Base-by-base conservation (phyloP, 2,888 invertebrate genomes). In the Morpho helenor region DNA sequence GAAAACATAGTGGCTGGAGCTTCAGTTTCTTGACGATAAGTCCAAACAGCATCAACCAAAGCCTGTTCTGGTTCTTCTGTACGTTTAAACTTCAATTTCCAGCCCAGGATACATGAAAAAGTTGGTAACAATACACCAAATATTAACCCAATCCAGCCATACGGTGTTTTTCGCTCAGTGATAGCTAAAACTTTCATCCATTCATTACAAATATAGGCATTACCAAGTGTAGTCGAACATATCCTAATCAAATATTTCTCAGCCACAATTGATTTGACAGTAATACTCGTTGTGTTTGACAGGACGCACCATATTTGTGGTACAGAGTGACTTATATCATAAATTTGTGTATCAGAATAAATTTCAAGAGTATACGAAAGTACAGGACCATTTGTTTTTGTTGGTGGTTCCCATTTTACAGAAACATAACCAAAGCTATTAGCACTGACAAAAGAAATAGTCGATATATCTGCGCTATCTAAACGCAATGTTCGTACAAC, bases 331-430 rank as follows among this genome's bases (percentile, higher is more conserved):
- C 68, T 69, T 7, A 69, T 60, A n/a, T 73, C 67, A 51, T 69
- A 68, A 8, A 70, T 60, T 49, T 69, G 69, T 39, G 75, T 63
- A 16, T 67, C 71, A n/a, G 84, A 80, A 49, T 78, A 59, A 7
- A 88, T 73, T 72, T 85, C 79, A n/a, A 89, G 60, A n/a, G 66
- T 69, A 63, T 86, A 88, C 8, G 84, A 75, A 51, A 89, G 69
- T 41, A 89, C 68, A n/a, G 81, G 80, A 9, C 90, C 90, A 57
- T 90, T 90, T 2, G 77, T 78, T 7, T 75, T 53, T 55, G 67
- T 63, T 8, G 89, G 87, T 2, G 84, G 75, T 44, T 75, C 63
- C 90, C 90, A 90, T 62, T 72, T 68, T 0, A 89, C 69, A 57
- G 66, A 66, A 48, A 88, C 67, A 40, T 70, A 58, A 4, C 80